These are phyloP conservation scores for Lagothrix lagotricha DNA, from an alignment of 2,797 vertebrate species.

Conservation along the genomic window DNA sequence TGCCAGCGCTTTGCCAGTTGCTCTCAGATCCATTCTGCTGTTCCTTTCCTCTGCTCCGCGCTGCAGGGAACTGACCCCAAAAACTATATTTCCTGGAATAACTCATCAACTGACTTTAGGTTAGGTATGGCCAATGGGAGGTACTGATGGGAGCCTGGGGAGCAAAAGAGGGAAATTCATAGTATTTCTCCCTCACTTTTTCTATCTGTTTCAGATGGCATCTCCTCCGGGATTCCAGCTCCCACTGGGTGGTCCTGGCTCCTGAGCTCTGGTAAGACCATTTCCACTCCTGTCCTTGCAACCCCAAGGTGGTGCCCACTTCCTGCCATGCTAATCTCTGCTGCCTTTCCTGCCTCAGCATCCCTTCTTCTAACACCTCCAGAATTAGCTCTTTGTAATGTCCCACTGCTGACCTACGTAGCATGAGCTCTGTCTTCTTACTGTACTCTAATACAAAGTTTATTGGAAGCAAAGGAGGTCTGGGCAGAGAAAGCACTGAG, in stretches of 20 bases:
- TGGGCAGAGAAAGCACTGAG: background rate
- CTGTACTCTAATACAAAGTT: background rate
- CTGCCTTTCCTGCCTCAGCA: background rate
- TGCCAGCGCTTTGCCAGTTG: too few relatives aligned
- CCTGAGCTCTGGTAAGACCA: background rate
- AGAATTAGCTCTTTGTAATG: background rate
- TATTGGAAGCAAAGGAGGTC: background rate
- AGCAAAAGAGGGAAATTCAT: background rate
- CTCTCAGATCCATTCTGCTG: background rate
- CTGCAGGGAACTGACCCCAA: background rate
- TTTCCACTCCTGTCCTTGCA: background rate
- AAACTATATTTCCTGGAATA: fast-evolving
- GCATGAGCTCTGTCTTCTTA: background rate
- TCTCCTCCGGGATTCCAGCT: background rate
- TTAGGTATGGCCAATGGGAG: background rate
- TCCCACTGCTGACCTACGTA: background rate
- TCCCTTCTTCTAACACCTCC: background rate
- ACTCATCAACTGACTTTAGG: background rate
- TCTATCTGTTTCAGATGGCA: background rate
- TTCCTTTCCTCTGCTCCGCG: background rate
- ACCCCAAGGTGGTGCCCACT: background rate
- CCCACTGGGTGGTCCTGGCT: background rate
- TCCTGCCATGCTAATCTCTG: background rate
- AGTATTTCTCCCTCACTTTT: background rate
- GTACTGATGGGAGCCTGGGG: background rate